Percentiles rank a stretch among this genome's conserved stretches.
These are phyloP conservation scores for Prionchulus punctatus DNA, from an alignment of 2,888 invertebrate species.

Conservation along the genomic window DNA sequence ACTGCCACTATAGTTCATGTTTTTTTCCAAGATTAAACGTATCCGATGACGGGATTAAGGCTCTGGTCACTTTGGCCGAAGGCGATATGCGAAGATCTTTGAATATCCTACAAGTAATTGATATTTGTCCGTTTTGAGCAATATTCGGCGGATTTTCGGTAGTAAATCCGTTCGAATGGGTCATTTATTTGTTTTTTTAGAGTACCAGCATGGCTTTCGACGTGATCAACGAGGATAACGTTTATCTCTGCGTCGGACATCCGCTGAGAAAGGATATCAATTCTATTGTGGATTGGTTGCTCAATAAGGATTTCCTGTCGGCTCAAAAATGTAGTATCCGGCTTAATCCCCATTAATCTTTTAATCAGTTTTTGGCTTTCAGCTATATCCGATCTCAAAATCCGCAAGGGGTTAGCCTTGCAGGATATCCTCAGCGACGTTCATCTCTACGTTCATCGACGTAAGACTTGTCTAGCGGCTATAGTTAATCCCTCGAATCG, in stretches of 20 bases:
- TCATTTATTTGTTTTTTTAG: constrained; percentile 30
- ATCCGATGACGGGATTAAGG: constrained; percentile 70
- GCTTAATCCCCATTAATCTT: constrained; percentile 35
- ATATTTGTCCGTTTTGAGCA: neutral
- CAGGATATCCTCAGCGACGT: constrained; percentile 82
- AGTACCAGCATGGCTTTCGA: constrained; percentile 85
- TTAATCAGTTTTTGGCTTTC: constrained; percentile 33
- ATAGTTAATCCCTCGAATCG: too few relatives aligned
- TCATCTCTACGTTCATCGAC: constrained; percentile 65
- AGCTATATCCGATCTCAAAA: constrained; percentile 54
- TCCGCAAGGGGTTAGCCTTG: constrained; percentile 73
- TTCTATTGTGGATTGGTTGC: constrained; percentile 65
- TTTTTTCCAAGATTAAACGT: constrained; percentile 71
- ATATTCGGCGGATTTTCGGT: neutral
- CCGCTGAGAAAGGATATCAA: constrained; percentile 75
- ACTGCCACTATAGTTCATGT: too few relatives aligned
- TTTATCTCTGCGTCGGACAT: constrained; percentile 90
- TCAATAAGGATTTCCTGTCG: constrained; percentile 31
- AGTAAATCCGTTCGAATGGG: neutral
- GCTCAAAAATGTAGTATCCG: constrained; percentile 19
- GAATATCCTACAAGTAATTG: constrained; percentile 62
- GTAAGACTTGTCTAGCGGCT: too few relatives aligned
- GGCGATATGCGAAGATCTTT: constrained; percentile 97
- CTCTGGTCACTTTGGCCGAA: constrained; percentile 67
- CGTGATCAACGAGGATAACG: constrained; percentile 68